phyloP scores from a whole-genome alignment of 2,888 invertebrate genomes.

The Napeogenes sylphis region DNA sequence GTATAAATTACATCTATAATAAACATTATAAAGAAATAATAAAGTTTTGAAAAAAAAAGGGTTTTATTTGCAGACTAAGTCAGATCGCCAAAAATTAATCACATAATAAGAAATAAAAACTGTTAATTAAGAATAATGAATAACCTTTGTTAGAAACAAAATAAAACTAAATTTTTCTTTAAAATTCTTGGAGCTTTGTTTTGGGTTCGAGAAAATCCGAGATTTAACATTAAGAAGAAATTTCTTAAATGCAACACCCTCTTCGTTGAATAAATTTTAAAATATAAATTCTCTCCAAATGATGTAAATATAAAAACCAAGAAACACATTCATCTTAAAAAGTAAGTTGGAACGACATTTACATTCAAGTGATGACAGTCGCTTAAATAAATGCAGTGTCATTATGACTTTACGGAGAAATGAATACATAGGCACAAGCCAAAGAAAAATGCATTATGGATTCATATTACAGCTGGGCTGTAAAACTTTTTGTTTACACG shows the following conservation, averaged over 20 bases:
- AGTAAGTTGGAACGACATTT: neutral
- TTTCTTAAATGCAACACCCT: too few relatives aligned
- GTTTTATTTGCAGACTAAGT: conserved; percentile 36
- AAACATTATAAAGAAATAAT: conserved; percentile 76
- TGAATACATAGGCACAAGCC: conserved; percentile 12
- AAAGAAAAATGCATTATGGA: conserved; percentile 47
- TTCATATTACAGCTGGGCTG: conserved; percentile 51
- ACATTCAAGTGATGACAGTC: conserved; percentile 2
- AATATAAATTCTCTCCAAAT: too few relatives aligned
- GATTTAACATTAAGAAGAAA: too few relatives aligned
- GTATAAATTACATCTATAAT: conserved; percentile 73
- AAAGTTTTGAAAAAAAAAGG: conserved; percentile 68
- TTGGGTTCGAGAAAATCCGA: too few relatives aligned
- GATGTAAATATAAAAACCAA: too few relatives aligned
- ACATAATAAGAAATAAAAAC: too few relatives aligned
- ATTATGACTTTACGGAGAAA: conserved; percentile 4
- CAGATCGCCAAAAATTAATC: conserved; percentile 7
- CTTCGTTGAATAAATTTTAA: too few relatives aligned
- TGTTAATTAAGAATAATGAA: too few relatives aligned
- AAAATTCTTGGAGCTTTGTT: too few relatives aligned
- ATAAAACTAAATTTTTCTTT: too few relatives aligned
- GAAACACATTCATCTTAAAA: neutral
- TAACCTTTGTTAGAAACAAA: too few relatives aligned
- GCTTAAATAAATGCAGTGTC: conserved; percentile 7
- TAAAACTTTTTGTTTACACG: conserved; percentile 62